Evolutionary conservation across 2,113 vertebrate genomes (phyloP).

Genomic region (Silurus asotus): DNA sequence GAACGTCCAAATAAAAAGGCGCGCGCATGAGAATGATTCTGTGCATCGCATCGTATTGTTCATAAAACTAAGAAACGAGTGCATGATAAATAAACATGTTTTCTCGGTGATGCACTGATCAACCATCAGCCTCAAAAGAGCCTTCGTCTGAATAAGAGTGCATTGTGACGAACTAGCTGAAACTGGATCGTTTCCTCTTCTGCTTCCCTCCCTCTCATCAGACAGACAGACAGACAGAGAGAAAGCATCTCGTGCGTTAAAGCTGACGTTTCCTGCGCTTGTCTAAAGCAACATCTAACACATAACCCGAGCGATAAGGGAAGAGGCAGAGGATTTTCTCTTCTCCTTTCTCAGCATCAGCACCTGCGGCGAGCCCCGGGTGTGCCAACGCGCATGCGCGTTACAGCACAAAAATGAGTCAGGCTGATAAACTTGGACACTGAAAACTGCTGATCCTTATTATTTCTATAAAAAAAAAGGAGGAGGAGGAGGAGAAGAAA

Average conservation of each 20-base stretch:
- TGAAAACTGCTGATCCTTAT: neutral
- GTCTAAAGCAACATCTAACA: neutral
- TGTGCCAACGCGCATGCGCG: slow-evolving; percentile 48
- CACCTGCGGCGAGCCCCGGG: slow-evolving; percentile 46
- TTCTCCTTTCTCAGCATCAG: slow-evolving; percentile 58
- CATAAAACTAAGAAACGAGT: neutral
- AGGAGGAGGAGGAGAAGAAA: no score
- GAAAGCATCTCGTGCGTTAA: neutral
- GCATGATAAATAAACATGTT: neutral
- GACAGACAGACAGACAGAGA: neutral
- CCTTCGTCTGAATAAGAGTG: slow-evolving; percentile 35
- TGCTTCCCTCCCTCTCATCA: slow-evolving; percentile 49
- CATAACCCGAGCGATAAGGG: neutral
- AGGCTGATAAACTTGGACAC: neutral
- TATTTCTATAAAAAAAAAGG: no score
- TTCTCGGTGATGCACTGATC: neutral
- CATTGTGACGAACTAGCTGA: slow-evolving; percentile 69
- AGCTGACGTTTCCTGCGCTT: neutral
- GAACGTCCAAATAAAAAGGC: neutral
- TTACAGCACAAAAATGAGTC: neutral
- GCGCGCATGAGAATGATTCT: neutral
- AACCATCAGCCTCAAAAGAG: neutral
- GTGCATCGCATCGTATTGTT: no score
- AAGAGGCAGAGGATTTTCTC: neutral
- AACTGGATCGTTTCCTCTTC: slow-evolving; percentile 68